phyloP scores from a whole-genome alignment of 2,797 vertebrate genomes.

The Sarcophilus harrisii region DNA sequence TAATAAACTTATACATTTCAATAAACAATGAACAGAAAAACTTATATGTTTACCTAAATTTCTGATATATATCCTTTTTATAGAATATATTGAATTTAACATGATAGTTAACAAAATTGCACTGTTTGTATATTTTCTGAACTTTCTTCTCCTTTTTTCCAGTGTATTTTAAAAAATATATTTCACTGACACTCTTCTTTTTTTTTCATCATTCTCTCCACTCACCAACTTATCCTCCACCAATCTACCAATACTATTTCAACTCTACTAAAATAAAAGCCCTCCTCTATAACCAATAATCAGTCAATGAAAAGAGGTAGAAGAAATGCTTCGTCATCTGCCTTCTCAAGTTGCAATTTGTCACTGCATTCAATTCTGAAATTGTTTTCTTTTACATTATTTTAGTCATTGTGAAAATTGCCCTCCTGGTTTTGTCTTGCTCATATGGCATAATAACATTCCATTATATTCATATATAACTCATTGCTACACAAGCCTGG shows the following conservation, averaged over 20 bases:
- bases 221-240: background rate
- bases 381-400: background rate
- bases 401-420: background rate
- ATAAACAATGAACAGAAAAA: background rate
- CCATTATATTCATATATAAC: background rate
- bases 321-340: background rate
- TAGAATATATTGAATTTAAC: background rate
- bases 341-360: background rate
- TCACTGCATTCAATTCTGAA: background rate
- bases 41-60: background rate
- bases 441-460: background rate
- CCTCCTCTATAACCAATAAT: background rate
- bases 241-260: background rate
- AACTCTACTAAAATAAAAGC: background rate
- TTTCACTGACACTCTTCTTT: background rate
- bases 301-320: background rate
- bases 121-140: background rate
- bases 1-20: background rate
- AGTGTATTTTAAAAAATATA: background rate
- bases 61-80: background rate
- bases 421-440: background rate
- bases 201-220: background rate
- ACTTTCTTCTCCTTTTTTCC: background rate
- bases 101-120: background rate
- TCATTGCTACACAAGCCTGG: background rate